Percentiles rank a stretch among this genome's conserved stretches.
Evolutionary conservation across 2,113 vertebrate species (phyloP).

Genomic region (Eulemur rufifrons): DNA sequence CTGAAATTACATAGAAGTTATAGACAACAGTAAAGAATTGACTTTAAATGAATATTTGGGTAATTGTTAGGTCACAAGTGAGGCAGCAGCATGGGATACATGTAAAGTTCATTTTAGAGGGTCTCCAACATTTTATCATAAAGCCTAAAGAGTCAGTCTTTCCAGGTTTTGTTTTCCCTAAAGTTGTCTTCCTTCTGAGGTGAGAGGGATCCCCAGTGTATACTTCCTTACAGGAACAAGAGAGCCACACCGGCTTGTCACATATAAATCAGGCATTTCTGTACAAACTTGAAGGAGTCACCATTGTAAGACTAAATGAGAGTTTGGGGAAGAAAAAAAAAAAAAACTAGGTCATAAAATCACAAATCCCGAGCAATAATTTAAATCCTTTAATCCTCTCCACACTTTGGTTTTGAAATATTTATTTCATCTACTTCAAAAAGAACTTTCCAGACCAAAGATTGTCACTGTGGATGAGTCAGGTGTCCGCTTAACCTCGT

Average conservation of each 20-base stretch:
- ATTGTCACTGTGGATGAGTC: not conserved
- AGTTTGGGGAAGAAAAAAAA: not conserved
- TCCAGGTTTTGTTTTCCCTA: not conserved
- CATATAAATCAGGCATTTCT: not conserved
- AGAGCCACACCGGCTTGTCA: not conserved
- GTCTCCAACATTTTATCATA: not conserved
- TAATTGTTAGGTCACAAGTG: not conserved
- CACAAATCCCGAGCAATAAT: not conserved
- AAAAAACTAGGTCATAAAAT: not conserved
- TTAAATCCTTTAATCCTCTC: not conserved
- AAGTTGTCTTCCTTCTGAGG: not conserved
- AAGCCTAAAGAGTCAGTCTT: not conserved
- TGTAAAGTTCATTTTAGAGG: conserved; percentile 20
- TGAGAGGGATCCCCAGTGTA: not conserved
- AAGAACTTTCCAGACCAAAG: conserved; percentile 1
- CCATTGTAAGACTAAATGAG: not conserved
- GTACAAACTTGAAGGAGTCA: not conserved
- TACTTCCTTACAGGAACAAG: not conserved
- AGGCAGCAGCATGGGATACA: not conserved
- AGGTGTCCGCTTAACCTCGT: not conserved
- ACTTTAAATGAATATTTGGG: not conserved
- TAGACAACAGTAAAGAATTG: not conserved
- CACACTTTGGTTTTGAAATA: not conserved
- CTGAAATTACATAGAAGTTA: not conserved
- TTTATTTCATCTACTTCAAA: conserved; percentile 12